Percentiles rank a stretch among this genome's conserved stretches.
These are phyloP conservation scores for Cremastinae sp. DNA, from an alignment of 2,888 invertebrate species.

Conservation along the genomic window DNA sequence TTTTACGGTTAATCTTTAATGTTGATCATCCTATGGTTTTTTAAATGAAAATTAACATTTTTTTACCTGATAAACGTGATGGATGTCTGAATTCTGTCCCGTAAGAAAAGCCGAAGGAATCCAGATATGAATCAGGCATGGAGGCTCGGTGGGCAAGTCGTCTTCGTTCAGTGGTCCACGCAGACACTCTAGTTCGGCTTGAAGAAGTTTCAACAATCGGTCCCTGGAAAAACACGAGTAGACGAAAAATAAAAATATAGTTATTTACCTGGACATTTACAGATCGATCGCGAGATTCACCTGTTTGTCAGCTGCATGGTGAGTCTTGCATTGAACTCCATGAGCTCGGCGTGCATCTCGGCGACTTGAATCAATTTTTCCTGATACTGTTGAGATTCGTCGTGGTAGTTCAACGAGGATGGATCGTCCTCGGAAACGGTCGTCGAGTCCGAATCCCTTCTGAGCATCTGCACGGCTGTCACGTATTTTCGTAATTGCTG, in stretches of 20 bases:
- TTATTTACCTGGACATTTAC: no score
- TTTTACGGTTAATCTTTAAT: background rate
- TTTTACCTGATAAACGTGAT: constrained; percentile 94
- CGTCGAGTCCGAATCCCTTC: constrained; percentile 81
- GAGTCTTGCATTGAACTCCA: constrained; percentile 94
- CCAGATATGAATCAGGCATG: constrained; percentile 89
- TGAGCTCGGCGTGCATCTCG: constrained; percentile 96
- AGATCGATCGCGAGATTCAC: no score
- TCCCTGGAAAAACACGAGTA: constrained; percentile 82
- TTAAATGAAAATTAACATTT: background rate
- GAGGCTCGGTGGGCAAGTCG: constrained; percentile 77
- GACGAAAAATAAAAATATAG: no score
- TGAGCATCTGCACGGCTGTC: constrained; percentile 92
- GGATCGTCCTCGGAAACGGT: constrained; percentile 75
- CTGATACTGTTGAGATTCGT: constrained; percentile 91
- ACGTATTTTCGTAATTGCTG: constrained; percentile 93
- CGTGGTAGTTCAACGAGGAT: constrained; percentile 81
- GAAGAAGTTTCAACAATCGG: constrained; percentile 82
- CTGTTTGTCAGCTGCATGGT: constrained; percentile 85
- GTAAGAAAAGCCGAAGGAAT: constrained; percentile 93
- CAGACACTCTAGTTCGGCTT: constrained; percentile 85
- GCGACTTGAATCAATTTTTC: constrained; percentile 94
- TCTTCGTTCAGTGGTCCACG: constrained; percentile 84
- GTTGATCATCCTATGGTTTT: background rate
- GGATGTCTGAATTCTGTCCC: constrained; percentile 87